Conservation (phyloP, 2,888 invertebrate genomes). For the Agelastica alni region DNA sequence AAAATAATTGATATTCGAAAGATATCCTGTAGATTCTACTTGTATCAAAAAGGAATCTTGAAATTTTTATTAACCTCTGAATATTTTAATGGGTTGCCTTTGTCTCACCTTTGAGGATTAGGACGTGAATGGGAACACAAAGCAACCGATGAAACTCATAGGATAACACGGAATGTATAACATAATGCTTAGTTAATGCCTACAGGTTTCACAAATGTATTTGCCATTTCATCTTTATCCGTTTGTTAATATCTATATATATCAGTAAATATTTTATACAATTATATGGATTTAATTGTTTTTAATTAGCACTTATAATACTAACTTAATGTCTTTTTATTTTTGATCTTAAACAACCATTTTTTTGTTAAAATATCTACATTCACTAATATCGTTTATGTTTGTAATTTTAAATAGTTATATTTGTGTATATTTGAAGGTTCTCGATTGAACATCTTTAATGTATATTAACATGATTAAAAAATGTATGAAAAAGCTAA, state of each 20-base stretch:
- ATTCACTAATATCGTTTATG: no score
- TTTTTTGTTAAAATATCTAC: no score
- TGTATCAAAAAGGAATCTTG: constrained; percentile 12
- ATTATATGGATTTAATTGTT: neutral
- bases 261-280: neutral
- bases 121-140: constrained; percentile 19
- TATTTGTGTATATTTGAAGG: no score
- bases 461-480: no score
- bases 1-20: no score
- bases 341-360: no score
- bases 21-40: neutral
- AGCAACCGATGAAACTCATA: constrained; percentile 16
- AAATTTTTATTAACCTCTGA: constrained; percentile 20
- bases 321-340: no score
- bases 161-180: constrained; percentile 13
- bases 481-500: no score
- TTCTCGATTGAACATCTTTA: no score
- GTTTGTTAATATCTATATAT: constrained; percentile 8
- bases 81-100: constrained; percentile 27
- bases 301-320: no score
- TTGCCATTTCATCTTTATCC: constrained; percentile 7
- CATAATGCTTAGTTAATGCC: constrained; percentile 8
- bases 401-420: no score
- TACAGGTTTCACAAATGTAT: constrained; percentile 7
- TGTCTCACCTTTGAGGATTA: constrained; percentile 30